Conservation (phyloP, 2,797 vertebrate genomes). For the Protosalanx chinensis region DNA sequence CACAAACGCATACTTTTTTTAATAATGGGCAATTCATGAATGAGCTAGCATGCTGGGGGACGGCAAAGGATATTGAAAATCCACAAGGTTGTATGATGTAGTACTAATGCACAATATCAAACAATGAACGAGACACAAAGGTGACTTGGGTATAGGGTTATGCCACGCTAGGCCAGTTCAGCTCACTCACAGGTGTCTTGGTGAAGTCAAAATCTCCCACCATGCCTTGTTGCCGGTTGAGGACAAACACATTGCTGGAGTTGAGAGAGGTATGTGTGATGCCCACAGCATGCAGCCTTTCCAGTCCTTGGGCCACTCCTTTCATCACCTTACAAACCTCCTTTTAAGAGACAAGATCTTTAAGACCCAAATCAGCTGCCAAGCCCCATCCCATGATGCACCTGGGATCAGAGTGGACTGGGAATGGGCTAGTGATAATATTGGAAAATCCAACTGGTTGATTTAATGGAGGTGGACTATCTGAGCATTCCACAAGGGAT, state of each 20-base stretch:
- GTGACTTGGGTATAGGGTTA: not conserved
- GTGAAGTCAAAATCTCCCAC: constrained; percentile 83
- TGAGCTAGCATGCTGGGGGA: no score
- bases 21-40: no score
- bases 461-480: no score
- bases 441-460: not conserved
- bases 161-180: not conserved
- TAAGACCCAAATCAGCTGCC: not conserved
- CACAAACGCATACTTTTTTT: not conserved
- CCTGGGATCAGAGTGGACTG: not conserved
- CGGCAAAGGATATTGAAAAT: not conserved
- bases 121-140: not conserved
- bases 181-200: constrained; percentile 72
- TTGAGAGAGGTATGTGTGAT: constrained; percentile 77
- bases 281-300: constrained; percentile 65
- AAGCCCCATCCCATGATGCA: not conserved
- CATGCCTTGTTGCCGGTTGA: constrained; percentile 73
- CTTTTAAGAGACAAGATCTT: constrained; percentile 46
- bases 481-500: no score
- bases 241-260: constrained; percentile 76
- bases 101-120: not conserved
- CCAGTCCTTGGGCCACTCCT: constrained; percentile 73
- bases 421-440: not conserved
- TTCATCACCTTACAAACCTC: constrained; percentile 77
- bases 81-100: not conserved